These are phyloP conservation scores for Noturus placidus DNA, from an alignment of 2,113 vertebrate species.

Conservation along the genomic window DNA sequence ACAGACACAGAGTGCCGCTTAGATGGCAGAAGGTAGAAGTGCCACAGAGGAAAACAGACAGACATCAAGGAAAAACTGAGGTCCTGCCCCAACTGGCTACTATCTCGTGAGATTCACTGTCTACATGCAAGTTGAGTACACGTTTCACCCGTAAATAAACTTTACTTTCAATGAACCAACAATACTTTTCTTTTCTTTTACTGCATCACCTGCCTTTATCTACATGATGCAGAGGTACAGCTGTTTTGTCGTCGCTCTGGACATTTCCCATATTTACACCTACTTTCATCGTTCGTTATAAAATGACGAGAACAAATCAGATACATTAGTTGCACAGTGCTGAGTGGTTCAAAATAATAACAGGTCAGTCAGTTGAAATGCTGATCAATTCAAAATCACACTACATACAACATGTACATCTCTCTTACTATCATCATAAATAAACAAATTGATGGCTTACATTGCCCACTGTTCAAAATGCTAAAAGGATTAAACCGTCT, in stretches of 20 bases:
- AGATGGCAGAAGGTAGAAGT: conserved; percentile 37
- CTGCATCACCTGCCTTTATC: background rate
- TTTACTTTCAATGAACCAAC: background rate
- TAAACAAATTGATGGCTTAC: background rate
- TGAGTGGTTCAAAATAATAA: background rate
- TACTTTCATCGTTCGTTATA: background rate
- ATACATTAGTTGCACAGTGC: background rate
- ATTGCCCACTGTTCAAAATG: background rate
- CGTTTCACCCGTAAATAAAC: background rate
- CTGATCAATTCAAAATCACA: background rate
- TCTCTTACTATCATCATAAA: background rate
- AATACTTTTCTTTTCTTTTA: background rate
- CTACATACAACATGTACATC: background rate
- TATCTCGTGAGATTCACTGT: background rate
- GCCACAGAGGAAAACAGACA: conserved; percentile 24
- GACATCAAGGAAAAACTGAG: background rate
- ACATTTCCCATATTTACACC: background rate
- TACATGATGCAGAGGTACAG: background rate
- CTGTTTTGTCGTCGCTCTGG: background rate
- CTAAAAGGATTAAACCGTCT: background rate
- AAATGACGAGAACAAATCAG: background rate
- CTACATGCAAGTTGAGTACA: background rate
- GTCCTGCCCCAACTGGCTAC: background rate
- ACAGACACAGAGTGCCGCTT: conserved; percentile 64
- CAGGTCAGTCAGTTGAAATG: background rate